Evolutionary conservation across 92 coral and sea anemone species (phyloP).

Genomic region (Heliopora coerulea): DNA sequence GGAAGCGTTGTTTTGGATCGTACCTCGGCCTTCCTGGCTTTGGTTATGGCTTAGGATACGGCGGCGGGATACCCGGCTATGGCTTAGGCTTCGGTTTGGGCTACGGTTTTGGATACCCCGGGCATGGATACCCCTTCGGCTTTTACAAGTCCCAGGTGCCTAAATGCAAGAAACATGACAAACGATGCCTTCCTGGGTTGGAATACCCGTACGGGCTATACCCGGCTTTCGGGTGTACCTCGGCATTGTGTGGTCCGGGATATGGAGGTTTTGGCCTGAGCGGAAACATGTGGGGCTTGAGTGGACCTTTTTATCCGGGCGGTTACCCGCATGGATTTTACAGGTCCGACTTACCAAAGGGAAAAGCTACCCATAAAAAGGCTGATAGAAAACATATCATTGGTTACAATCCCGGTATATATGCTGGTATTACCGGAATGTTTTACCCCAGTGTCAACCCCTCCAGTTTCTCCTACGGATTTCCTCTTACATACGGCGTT

Average conservation of each 20-base stretch:
- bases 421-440: constrained; percentile 42
- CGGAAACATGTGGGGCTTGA: constrained; percentile 25
- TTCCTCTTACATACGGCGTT: constrained; percentile 20
- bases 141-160: not conserved
- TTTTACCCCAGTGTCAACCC: constrained; percentile 18
- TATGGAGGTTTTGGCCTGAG: not conserved
- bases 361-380: constrained; percentile 11
- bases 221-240: constrained; percentile 31
- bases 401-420: constrained; percentile 89
- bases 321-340: constrained; percentile 14
- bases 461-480: constrained; percentile 26
- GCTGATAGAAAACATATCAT: constrained; percentile 61
- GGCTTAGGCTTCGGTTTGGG: constrained; percentile 31
- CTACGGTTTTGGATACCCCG: constrained; percentile 5
- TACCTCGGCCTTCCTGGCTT: constrained; percentile 14
- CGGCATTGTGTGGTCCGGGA: constrained; percentile 16
- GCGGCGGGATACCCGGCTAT: constrained; percentile 21
- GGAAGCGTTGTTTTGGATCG: constrained; percentile 4
- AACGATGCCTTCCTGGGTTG: constrained; percentile 20
- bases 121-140: constrained; percentile 18
- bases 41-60: constrained; percentile 11
- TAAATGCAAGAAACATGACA: constrained; percentile 25
- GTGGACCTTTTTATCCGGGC: constrained; percentile 26
- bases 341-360: constrained; percentile 8
- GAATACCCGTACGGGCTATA: constrained; percentile 29